Conservation (phyloP, 2,797 vertebrate species). For the Poeciliopsis infans region DNA sequence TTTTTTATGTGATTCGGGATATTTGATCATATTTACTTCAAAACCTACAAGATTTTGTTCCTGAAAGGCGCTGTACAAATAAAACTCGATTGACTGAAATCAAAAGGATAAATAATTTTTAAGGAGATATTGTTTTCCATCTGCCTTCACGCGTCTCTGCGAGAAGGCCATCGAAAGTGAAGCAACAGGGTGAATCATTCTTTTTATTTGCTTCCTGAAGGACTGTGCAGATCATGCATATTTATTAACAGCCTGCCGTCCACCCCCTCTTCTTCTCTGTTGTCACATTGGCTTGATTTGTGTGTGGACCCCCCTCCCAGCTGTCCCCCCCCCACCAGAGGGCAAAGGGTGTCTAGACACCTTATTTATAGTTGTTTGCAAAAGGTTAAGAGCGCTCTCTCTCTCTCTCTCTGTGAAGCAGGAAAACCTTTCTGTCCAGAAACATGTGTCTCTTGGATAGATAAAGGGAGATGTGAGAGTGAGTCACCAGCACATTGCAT, state of each 20-base stretch:
- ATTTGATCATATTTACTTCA: background rate
- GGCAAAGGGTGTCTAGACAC: conserved; percentile 62
- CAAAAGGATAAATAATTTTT: background rate
- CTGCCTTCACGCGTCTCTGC: background rate
- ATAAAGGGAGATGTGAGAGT: background rate
- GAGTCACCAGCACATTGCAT: background rate
- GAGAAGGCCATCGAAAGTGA: conserved; percentile 4
- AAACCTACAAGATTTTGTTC: background rate
- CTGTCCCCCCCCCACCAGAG: no score
- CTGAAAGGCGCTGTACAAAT: no score
- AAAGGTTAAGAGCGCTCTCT: background rate
- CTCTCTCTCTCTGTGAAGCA: background rate
- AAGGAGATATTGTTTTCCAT: background rate
- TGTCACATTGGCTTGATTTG: conserved; percentile 62
- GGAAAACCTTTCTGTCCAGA: background rate
- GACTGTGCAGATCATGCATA: conserved; percentile 65
- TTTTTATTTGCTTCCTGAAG: conserved; percentile 50
- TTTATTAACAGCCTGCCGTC: conserved; percentile 30
- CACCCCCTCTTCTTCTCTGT: conserved; percentile 4
- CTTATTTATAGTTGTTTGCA: conserved; percentile 43
- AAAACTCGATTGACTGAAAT: background rate
- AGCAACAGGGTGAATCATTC: conserved; percentile 67
- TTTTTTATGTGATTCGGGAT: background rate
- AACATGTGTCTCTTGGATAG: background rate
- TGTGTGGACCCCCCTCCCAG: conserved; percentile 56